Base-by-base conservation (phyloP, 2,888 invertebrate species). In the Mechanitis mazaeus region DNA sequence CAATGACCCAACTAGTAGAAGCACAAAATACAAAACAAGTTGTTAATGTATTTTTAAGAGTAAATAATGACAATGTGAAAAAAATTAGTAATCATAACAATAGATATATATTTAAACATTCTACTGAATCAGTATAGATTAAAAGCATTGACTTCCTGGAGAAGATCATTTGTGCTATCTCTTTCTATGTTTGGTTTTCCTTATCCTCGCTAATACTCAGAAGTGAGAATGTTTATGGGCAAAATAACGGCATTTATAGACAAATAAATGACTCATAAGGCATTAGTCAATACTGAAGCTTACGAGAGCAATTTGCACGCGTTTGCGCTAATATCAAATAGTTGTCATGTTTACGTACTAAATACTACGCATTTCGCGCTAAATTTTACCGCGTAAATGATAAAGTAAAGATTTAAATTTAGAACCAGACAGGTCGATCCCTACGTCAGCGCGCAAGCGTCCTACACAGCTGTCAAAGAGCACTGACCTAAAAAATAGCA, bases 401-500 rank as follows among this genome's bases (percentile, higher is more conserved):
- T 69, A 74, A 71, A 75, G 74, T 75, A 74, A 74, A 75, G 69
- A 69, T 73, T 74, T 76, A 85, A 85, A 78, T 80, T 83, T 86
- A 84, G 85, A 80, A 75, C 75, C 77, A 79, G 80, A 75, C 84
- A 81, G 84, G 86, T 86, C 87, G 86, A 87, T 83, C 74, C 75
- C 79, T 79, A 85, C 87, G 87, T 87, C 86, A 85, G 67, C 77
- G 83, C 86, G 85, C 85, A 83, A 71, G 84, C 86, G 85, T 84
- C 79, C 76, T 73, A 72, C 64, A 67, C 86, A 85, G 84, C 87
- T 88, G 88, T 84, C 81, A 76, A 76, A 74, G 85, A 83, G 75
- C 85, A 85, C 77, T 89, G 89, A 89, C 89, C 89, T 87, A 87
- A 84, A 84, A 80, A 81, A 78, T 75, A 85, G 80, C 87, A 87